Evolutionary conservation across 1,140 invertebrate genomes (phyloP).

Genomic region (Conus ventricosus): DNA sequence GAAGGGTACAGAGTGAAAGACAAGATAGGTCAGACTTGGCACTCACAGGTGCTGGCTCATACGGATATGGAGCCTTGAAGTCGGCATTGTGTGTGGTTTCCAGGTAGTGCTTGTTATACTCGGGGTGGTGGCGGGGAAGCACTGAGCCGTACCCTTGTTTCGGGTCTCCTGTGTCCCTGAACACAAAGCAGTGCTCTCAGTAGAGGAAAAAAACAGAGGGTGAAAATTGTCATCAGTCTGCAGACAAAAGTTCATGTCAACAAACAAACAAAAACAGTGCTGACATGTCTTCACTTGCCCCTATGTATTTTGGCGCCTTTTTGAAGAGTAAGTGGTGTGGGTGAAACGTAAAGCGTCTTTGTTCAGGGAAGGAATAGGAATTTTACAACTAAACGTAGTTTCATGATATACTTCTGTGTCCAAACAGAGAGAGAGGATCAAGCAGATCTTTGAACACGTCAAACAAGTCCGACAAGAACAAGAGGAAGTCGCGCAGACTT

Average conservation of each 20-base stretch:
- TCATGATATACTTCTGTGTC: no score
- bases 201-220: neutral
- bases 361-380: no score
- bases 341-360: no score
- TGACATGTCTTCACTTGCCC: no score
- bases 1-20: no score
- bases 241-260: neutral
- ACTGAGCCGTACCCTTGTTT: conserved; percentile 63
- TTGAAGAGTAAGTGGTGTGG: no score
- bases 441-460: no score
- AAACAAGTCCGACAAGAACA: no score
- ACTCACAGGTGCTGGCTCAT: conserved; percentile 58
- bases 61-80: conserved; percentile 67
- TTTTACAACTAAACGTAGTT: no score
- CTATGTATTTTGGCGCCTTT: no score
- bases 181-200: conserved; percentile 31
- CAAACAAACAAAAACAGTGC: neutral
- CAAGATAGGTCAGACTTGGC: neutral
- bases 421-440: no score
- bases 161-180: conserved; percentile 65
- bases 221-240: neutral
- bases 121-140: conserved; percentile 67
- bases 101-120: conserved; percentile 67
- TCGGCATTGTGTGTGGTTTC: conserved; percentile 70
- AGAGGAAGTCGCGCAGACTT: no score